phyloP scores from a whole-genome alignment of 2,797 vertebrate species.

The Lates japonicus region DNA sequence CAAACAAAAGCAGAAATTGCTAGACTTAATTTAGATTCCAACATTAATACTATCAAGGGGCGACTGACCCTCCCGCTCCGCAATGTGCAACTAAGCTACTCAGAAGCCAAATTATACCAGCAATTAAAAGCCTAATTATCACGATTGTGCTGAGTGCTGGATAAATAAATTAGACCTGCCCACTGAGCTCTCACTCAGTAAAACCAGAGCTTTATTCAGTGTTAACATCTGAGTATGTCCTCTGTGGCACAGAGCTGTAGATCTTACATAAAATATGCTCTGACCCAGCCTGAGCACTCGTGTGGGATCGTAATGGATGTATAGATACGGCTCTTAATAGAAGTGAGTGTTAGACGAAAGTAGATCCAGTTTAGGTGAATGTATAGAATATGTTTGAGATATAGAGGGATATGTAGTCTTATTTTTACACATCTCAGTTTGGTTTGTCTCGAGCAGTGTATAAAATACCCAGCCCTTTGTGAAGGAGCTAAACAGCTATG shows the following conservation, averaged over 20 bases:
- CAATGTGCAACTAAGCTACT: constrained; percentile 43
- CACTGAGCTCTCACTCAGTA: constrained; percentile 29
- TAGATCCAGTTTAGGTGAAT: background rate
- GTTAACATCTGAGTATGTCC: constrained; percentile 22
- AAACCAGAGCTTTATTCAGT: constrained; percentile 33
- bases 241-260: constrained; percentile 24
- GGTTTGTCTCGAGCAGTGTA: background rate
- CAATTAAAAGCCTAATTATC: constrained; percentile 64
- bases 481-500: constrained; percentile 20
- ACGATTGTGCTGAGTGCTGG: constrained; percentile 35
- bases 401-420: background rate
- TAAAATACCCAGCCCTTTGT: background rate
- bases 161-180: constrained; percentile 46
- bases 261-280: constrained; percentile 69
- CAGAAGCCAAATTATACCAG: constrained; percentile 48
- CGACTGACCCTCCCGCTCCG: constrained; percentile 14
- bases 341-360: constrained; percentile 3
- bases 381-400: constrained; percentile 6
- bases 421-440: background rate
- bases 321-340: constrained; percentile 35
- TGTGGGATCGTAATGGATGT: constrained; percentile 65
- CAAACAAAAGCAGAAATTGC: constrained; percentile 20
- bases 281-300: constrained; percentile 46
- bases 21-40: constrained; percentile 10
- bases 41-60: constrained; percentile 22